Evolutionary conservation across 2,888 invertebrate genomes (phyloP), one percentile per base, ranked within the genome.

Genomic region (Parelbella ahira): DNA sequence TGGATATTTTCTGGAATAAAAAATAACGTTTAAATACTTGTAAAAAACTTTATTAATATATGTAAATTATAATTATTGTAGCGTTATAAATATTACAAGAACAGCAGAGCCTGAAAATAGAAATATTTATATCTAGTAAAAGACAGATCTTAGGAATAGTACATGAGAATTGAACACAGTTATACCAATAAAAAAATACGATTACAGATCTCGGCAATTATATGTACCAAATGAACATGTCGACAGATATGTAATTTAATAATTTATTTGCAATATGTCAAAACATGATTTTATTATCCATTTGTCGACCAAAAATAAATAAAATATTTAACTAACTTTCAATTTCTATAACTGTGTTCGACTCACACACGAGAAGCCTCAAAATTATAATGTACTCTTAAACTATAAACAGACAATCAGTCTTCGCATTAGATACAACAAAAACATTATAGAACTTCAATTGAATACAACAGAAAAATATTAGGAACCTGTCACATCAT

Each of bases 41-140:
- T 30, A 37, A 30, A 37, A 38, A 38, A 38, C 29, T 38, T 28
- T 38, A 38, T 38, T 38, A 7, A 13, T 23, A 8, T 8, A 3
- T 20, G 13, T 20, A 38, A 21, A 37, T 37, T 27, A 37, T 27
- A 20, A 34, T 24, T 25, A 37, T 38, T 29, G 33, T 23, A 38
- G 38, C 38, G 11, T 21, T 38, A 29, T 11, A 37, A 25, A n/a
- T 21, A 15, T 15, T 23, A 30, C 23, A 29, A 38, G 20, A 8
- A 30, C 15, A 38, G 38, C 38, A 10, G 29, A 30, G 38, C 38
- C 10, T 19, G 28, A 37, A 37, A 25, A 34, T 29, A 38, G 28
- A 30, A n/a, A 32, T 11, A 11, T 37, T 37, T 30, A 7, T n/a
- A 37, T 24, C 18, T 8, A 15, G 11, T n/a, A 9, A 6, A 25